Evolutionary conservation across 1,140 invertebrate species (phyloP).

Genomic region (Bathynomus jamesi): DNA sequence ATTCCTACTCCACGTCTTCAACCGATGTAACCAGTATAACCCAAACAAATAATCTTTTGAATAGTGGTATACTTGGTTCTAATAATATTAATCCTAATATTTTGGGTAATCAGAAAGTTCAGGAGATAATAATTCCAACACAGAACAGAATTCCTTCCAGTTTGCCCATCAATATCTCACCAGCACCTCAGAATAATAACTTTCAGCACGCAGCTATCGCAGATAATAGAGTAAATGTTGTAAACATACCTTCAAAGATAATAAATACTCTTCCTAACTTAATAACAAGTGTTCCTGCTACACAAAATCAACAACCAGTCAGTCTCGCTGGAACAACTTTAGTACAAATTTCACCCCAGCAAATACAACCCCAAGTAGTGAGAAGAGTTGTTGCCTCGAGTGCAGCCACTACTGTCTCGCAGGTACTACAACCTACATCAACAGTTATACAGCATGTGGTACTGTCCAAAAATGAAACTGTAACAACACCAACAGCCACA

Average conservation of each 20-base stretch:
- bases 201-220: not conserved
- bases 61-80: too few relatives aligned
- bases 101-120: not conserved
- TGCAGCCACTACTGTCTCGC: not conserved
- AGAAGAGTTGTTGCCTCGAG: not conserved
- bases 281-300: slow-evolving; percentile 43
- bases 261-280: not conserved
- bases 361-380: not conserved
- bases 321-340: not conserved
- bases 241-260: not conserved
- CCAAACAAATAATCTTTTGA: too few relatives aligned
- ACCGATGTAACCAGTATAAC: too few relatives aligned
- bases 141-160: not conserved
- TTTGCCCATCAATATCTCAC: not conserved
- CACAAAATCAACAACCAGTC: not conserved
- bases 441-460: not conserved
- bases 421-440: not conserved
- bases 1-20: too few relatives aligned
- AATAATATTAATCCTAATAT: not conserved
- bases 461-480: not conserved
- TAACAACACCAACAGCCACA: not conserved
- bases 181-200: not conserved
- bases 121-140: not conserved
- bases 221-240: slow-evolving; percentile 44
- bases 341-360: not conserved